Evolutionary conservation across 2,113 vertebrate species (phyloP).

Genomic region (Progne subis): DNA sequence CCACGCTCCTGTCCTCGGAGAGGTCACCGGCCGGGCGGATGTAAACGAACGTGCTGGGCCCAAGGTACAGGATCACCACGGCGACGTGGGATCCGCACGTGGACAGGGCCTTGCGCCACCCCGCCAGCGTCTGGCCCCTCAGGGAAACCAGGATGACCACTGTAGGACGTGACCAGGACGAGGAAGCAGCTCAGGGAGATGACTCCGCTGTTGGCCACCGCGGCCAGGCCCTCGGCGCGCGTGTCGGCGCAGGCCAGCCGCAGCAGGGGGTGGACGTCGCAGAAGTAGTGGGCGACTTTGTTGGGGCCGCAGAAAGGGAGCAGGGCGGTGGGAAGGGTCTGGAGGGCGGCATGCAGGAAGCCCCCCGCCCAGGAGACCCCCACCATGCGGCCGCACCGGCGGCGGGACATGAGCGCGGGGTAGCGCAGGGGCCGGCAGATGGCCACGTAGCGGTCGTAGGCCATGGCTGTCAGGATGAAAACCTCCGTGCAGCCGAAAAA

Average conservation of each 20-base stretch:
- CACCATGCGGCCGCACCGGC: neutral
- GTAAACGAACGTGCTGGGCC: slow-evolving; percentile 56
- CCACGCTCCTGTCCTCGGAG: slow-evolving; percentile 28
- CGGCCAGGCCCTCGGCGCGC: neutral
- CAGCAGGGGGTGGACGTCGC: slow-evolving; percentile 52
- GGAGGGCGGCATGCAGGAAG: slow-evolving; percentile 46
- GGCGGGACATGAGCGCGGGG: neutral
- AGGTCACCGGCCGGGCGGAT: neutral
- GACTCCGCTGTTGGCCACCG: slow-evolving; percentile 31
- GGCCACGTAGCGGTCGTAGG: slow-evolving; percentile 48
- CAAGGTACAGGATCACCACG: slow-evolving; percentile 59
- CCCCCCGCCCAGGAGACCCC: neutral
- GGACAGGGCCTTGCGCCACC: slow-evolving; percentile 53
- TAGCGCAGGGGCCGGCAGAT: slow-evolving; percentile 65
- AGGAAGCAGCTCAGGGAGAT: slow-evolving; percentile 41
- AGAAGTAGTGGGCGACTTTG: slow-evolving; percentile 56
- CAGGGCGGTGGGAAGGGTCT: slow-evolving; percentile 22
- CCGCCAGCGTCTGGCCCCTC: neutral
- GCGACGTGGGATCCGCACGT: slow-evolving; percentile 68
- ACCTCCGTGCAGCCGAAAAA: slow-evolving; percentile 1
- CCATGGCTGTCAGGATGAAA: slow-evolving; percentile 64
- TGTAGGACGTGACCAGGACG: slow-evolving; percentile 42
- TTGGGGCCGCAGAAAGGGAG: slow-evolving; percentile 66
- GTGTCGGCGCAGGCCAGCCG: slow-evolving; percentile 30
- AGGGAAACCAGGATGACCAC: slow-evolving; percentile 46